phyloP scores from a whole-genome alignment of 2,113 vertebrate species.

The Procavia capensis region DNA sequence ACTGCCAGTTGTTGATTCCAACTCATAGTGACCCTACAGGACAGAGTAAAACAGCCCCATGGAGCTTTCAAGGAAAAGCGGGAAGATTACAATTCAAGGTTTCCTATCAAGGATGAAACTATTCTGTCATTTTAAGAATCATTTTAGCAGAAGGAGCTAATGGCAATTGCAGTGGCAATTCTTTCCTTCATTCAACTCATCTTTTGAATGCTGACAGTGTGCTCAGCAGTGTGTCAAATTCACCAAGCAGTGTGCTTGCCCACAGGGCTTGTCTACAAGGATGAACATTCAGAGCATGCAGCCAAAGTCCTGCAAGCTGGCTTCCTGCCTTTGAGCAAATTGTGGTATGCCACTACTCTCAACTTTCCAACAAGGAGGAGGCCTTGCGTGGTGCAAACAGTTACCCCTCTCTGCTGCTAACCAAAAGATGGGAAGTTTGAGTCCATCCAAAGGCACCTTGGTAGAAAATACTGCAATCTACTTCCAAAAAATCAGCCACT shows the following conservation, averaged over 20 bases:
- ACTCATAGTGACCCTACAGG: too few relatives aligned
- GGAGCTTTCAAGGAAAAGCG: too few relatives aligned
- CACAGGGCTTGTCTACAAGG: neutral
- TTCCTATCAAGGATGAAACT: neutral
- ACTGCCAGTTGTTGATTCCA: too few relatives aligned
- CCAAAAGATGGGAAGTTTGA: neutral
- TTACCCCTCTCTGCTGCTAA: neutral
- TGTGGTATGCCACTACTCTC: neutral
- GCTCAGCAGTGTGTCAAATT: neutral
- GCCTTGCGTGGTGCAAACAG: neutral
- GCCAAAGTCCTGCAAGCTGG: neutral
- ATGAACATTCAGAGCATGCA: neutral
- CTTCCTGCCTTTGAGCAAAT: neutral
- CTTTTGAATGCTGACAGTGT: neutral
- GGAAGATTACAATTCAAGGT: too few relatives aligned
- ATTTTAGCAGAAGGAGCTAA: neutral
- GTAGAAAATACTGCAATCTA: neutral
- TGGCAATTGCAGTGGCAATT: too few relatives aligned
- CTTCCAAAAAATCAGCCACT: neutral
- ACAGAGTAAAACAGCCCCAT: too few relatives aligned
- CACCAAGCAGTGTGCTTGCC: neutral
- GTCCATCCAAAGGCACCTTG: neutral
- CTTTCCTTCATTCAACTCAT: neutral
- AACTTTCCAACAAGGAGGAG: neutral
- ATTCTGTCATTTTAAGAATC: neutral